Evolutionary conservation across 2,797 vertebrate genomes (phyloP).

Genomic region (Pempheris klunzingeri): DNA sequence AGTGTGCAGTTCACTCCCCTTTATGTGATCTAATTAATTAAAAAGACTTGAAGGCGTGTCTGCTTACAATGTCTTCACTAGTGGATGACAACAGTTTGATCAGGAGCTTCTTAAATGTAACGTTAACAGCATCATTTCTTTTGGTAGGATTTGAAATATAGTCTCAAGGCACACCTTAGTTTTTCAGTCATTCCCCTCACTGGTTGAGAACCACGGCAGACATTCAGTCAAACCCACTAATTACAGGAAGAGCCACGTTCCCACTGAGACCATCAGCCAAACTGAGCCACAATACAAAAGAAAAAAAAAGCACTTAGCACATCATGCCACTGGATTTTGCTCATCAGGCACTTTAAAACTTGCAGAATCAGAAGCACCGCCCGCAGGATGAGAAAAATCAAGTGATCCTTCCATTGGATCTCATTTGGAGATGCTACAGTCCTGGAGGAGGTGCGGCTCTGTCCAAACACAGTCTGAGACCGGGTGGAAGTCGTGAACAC

Average conservation of each 20-base stretch:
- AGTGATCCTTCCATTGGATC: not conserved
- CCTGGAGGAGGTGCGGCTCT: conserved; percentile 14
- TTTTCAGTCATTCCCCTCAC: not conserved
- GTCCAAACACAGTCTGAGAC: not conserved
- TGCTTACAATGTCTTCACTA: not conserved
- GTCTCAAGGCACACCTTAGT: conserved; percentile 55
- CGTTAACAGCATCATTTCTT: conserved; percentile 9
- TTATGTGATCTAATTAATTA: conserved; percentile 24
- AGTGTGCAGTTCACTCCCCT: not conserved
- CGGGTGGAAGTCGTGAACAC: not conserved
- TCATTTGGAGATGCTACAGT: conserved; percentile 15
- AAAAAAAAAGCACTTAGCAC: not conserved
- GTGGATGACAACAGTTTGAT: not conserved
- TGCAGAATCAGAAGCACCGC: conserved; percentile 41
- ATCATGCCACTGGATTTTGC: conserved; percentile 27
- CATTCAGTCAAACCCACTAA: conserved; percentile 26
- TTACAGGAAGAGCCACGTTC: conserved; percentile 31
- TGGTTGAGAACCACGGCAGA: conserved; percentile 7
- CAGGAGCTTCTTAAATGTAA: conserved; percentile 17
- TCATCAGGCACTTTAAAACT: conserved; percentile 67
- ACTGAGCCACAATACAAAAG: not conserved
- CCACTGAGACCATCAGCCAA: conserved; percentile 11
- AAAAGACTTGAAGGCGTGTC: conserved; percentile 27
- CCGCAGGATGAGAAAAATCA: conserved; percentile 41
- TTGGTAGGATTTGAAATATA: not conserved